Evolutionary conservation across 2,888 invertebrate genomes (phyloP).

Genomic region (Malthinus seriepunctatus): DNA sequence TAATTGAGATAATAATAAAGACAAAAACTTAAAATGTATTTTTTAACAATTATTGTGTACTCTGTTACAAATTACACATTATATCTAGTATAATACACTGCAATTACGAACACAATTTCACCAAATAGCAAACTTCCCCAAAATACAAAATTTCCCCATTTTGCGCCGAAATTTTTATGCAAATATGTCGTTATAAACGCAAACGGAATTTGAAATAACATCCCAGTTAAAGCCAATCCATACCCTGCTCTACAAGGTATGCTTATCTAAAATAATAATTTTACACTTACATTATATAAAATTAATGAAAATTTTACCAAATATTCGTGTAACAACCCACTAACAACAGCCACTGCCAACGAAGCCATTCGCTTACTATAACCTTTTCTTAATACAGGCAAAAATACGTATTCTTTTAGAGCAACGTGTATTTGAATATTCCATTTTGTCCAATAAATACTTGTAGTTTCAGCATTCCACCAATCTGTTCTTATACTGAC

Average conservation of each 20-base stretch:
- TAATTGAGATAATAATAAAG: too few relatives aligned
- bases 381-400: constrained; percentile 6
- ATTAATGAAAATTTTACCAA: constrained; percentile 4
- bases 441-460: constrained; percentile 18
- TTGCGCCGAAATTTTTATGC: neutral
- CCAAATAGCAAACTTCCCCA: constrained; percentile 6
- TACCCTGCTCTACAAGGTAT: constrained; percentile 13
- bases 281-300: neutral
- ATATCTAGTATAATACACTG: neutral
- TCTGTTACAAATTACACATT: too few relatives aligned
- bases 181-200: neutral
- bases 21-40: too few relatives aligned
- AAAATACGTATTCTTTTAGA: constrained; percentile 7
- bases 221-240: constrained; percentile 4
- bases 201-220: constrained; percentile 14
- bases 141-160: constrained; percentile 6
- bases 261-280: neutral
- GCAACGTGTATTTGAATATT: constrained; percentile 13
- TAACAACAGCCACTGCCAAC: neutral
- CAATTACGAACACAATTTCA: neutral
- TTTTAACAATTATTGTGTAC: too few relatives aligned
- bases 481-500: constrained; percentile 2
- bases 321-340: constrained; percentile 15
- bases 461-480: constrained; percentile 14
- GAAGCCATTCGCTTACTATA: constrained; percentile 1